Evolutionary conservation across 2,888 invertebrate species (phyloP).

Genomic region (Callyntrura sp.): DNA sequence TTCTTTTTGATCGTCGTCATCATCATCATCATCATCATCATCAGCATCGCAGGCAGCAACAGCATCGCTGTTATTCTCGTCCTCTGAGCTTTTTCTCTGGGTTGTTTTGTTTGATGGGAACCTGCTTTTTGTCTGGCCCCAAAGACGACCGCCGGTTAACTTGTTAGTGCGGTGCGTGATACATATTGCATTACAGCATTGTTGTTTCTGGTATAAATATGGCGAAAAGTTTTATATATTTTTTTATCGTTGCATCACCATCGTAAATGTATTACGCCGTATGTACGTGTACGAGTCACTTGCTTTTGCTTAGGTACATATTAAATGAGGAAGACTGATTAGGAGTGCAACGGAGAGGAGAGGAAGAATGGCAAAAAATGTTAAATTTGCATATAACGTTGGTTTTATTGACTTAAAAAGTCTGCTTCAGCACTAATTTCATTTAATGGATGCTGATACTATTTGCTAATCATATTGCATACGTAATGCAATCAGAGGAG

Average conservation of each 20-base stretch:
- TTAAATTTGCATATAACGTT: no score
- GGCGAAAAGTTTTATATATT: neutral
- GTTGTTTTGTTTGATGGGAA: constrained; percentile 39
- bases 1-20: neutral
- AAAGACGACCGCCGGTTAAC: neutral
- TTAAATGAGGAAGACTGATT: no score
- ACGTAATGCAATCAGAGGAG: no score
- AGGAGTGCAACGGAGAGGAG: no score
- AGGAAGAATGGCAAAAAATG: no score
- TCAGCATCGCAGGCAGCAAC: neutral
- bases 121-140: neutral
- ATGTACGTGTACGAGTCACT: no score
- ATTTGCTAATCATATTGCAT: no score
- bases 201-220: neutral
- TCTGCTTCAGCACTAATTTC: no score
- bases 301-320: no score
- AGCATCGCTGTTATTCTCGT: neutral
- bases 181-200: neutral
- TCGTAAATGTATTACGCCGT: neutral
- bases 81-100: neutral
- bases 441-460: no score
- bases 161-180: no score
- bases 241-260: neutral
- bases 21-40: neutral
- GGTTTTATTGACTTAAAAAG: no score